Evolutionary conservation across 2,113 vertebrate genomes (phyloP).

Genomic region (Mugil cephalus): DNA sequence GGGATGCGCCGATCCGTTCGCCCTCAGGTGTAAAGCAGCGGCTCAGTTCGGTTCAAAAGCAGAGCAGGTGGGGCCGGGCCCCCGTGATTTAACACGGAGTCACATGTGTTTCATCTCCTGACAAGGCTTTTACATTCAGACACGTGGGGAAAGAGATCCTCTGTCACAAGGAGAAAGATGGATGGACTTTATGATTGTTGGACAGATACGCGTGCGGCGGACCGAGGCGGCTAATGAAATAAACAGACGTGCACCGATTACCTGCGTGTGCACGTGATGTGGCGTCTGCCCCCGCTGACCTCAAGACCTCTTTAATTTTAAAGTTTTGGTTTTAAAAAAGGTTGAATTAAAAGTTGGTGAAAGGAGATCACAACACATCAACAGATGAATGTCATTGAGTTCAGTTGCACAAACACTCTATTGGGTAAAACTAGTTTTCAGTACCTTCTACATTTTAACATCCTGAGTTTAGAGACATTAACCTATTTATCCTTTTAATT

Average conservation of each 20-base stretch:
- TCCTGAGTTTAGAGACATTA: no score
- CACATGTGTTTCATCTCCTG: constrained; percentile 43
- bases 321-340: no score
- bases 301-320: neutral
- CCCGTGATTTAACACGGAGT: constrained; percentile 46
- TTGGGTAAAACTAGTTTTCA: no score
- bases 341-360: no score
- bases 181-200: constrained; percentile 24
- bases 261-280: constrained; percentile 11
- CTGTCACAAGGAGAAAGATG: constrained; percentile 38
- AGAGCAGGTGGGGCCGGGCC: constrained; percentile 56
- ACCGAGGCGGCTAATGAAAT: constrained; percentile 27
- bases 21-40: constrained; percentile 21
- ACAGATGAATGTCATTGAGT: no score
- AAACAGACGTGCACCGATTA: constrained; percentile 29
- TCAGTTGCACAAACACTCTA: no score
- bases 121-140: constrained; percentile 30
- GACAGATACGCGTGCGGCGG: constrained; percentile 24
- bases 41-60: constrained; percentile 66
- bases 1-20: constrained; percentile 23
- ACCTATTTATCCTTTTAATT: no score
- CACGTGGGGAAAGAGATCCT: constrained; percentile 54
- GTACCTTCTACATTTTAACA: no score
- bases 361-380: no score
- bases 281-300: constrained; percentile 18